Percentiles rank a stretch among this genome's conserved stretches.
phyloP scores from a whole-genome alignment of 2,888 invertebrate species.

The Callyntrura sp. region DNA sequence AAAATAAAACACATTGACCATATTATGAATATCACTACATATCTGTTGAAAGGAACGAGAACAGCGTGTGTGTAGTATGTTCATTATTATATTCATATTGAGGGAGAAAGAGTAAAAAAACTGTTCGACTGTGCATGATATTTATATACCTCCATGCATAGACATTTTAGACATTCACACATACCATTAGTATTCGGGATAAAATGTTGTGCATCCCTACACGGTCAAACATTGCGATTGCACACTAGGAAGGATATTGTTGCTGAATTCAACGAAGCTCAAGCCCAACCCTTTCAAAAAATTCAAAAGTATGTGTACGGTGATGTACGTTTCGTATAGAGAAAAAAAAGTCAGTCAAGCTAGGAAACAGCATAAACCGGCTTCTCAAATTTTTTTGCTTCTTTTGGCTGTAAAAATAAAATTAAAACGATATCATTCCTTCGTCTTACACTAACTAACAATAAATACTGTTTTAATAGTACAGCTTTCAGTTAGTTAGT shows the following conservation, averaged over 20 bases:
- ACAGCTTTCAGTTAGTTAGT: constrained; percentile 48
- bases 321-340: too few relatives aligned
- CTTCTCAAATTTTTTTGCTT: constrained; percentile 67
- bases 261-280: constrained; percentile 45
- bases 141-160: background rate
- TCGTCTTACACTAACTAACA: constrained; percentile 49
- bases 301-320: background rate
- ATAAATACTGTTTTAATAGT: constrained; percentile 56
- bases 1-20: constrained; percentile 23
- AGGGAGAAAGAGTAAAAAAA: background rate
- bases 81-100: background rate
- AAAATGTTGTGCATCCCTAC: constrained; percentile 19
- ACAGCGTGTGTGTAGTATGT: background rate
- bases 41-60: background rate
- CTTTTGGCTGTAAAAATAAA: constrained; percentile 54
- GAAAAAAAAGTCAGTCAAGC: constrained; percentile 66
- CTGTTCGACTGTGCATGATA: background rate
- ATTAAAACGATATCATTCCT: constrained; percentile 76
- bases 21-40: background rate
- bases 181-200: background rate
- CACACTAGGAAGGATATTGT: constrained; percentile 46
- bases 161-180: background rate
- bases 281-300: constrained; percentile 33
- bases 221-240: constrained; percentile 35
- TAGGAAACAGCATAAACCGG: constrained; percentile 68